Evolutionary conservation across 2,888 invertebrate species (phyloP).

Genomic region (Orthosia cruda): DNA sequence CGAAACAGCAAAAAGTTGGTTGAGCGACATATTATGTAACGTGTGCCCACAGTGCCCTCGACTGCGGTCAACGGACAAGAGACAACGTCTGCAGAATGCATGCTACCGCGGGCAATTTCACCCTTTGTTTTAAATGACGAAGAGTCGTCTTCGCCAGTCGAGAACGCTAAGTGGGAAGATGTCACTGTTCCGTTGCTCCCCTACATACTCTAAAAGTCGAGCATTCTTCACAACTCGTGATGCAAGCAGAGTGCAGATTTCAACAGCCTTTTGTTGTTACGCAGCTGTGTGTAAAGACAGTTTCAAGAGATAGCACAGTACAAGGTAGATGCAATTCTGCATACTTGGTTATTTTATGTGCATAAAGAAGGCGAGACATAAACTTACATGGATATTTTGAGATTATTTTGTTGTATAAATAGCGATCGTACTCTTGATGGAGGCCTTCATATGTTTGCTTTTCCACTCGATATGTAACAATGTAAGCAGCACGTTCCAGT

Average conservation of each 20-base stretch:
- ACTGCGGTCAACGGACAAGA: slow-evolving; percentile 86
- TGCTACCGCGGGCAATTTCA: slow-evolving; percentile 84
- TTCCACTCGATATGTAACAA: slow-evolving; percentile 71
- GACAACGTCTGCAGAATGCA: slow-evolving; percentile 78
- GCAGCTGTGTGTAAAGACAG: slow-evolving; percentile 67
- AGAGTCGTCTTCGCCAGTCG: slow-evolving; percentile 81
- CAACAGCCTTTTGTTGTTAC: slow-evolving; percentile 86
- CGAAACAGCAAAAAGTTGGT: slow-evolving; percentile 62
- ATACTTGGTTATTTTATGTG: slow-evolving; percentile 62
- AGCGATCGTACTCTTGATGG: slow-evolving; percentile 44
- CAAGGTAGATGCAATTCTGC: slow-evolving; percentile 58
- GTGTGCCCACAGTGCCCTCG: slow-evolving; percentile 72
- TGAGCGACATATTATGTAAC: slow-evolving; percentile 72
- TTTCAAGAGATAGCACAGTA: slow-evolving; percentile 57
- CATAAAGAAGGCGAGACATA: slow-evolving; percentile 31
- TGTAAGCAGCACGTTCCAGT: slow-evolving; percentile 71
- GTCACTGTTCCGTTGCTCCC: slow-evolving; percentile 84
- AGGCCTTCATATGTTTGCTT: slow-evolving; percentile 70
- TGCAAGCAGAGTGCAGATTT: slow-evolving; percentile 84
- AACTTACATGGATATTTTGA: slow-evolving; percentile 30
- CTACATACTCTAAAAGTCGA: slow-evolving; percentile 83
- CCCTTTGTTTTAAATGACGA: slow-evolving; percentile 89
- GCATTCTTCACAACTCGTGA: slow-evolving; percentile 81
- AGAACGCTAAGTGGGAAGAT: slow-evolving; percentile 85
- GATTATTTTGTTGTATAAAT: slow-evolving; percentile 38